Base-by-base conservation (phyloP, 2,113 vertebrate genomes). In the Chiloscyllium plagiosum region DNA sequence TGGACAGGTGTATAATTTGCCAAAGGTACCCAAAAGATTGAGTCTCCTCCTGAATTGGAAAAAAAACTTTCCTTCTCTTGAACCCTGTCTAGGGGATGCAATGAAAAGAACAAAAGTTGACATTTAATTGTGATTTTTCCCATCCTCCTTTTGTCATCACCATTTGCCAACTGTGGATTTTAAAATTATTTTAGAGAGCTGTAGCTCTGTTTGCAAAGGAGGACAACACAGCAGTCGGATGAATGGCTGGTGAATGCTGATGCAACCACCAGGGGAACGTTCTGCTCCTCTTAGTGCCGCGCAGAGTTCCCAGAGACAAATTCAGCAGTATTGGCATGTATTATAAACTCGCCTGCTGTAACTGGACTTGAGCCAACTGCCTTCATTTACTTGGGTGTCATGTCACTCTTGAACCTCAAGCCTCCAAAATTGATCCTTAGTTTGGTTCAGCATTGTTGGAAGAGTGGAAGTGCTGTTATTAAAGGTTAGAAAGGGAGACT, bases 1-100 rank as follows among this genome's bases (percentile, higher is more conserved):
- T 96, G 97, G 98, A 50, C 98, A 99, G 2, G 97, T 98, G 95
- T 98, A 99, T 97, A 99, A 97, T 96, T 98, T 99, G 19, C 99
- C 99, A 90, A 99, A 99, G 99, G 99, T 99, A 97, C 68, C 42
- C 90, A 72, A 47, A 65, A 37, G 17, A 50, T 61, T 13, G n/a
- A 19, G 90, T 94, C 6, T 86, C 8, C 72, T 20, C n/a, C n/a
- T 92, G 56, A 65, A 37, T 94, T 50, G 56, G n/a, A 78, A 80
- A 19, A 42, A 47, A 33, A 17, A 47, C 68, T 13, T 37, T 69
- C n/a, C 66, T 69, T 47, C 37, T 95, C 42, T 29, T 76, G 24
- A 72, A 3, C 42, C 66, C 69, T 95, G 17, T 42, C 78, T 83
- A 78, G 13, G n/a, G 5, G 94, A 29, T n/a, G 24, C 65, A 2